Evolutionary conservation across 2,113 vertebrate species (phyloP).

Genomic region (Canis aureus): DNA sequence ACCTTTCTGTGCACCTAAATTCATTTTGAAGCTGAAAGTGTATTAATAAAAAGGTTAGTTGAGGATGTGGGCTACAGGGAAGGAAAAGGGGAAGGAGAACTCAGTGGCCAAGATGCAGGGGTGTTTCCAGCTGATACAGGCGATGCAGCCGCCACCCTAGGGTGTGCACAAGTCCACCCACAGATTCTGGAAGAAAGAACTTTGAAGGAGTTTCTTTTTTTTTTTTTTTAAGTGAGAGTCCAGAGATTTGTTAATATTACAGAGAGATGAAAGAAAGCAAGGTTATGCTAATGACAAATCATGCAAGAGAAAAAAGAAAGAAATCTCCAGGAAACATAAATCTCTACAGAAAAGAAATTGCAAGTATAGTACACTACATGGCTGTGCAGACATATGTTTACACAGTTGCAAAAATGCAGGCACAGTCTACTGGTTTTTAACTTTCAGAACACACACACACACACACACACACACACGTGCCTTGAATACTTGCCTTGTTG

Average conservation of each 20-base stretch:
- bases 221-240: neutral
- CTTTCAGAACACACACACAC: accelerated
- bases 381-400: too few relatives aligned
- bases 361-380: accelerated
- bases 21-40: neutral
- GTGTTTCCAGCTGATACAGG: accelerated
- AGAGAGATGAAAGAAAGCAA: neutral
- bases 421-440: accelerated
- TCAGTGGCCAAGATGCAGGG: accelerated
- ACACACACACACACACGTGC: accelerated
- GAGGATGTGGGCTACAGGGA: too few relatives aligned
- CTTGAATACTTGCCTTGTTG: neutral
- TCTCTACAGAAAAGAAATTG: neutral
- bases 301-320: neutral
- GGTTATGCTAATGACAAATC: neutral
- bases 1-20: neutral
- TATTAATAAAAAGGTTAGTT: neutral
- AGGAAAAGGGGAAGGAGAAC: neutral
- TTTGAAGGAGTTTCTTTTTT: neutral
- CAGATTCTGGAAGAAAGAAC: neutral
- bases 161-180: accelerated
- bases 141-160: accelerated
- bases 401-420: neutral
- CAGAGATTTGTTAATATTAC: neutral
- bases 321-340: neutral